phyloP scores from a whole-genome alignment of 2,888 invertebrate species.

The Orchesellides sinensis region DNA sequence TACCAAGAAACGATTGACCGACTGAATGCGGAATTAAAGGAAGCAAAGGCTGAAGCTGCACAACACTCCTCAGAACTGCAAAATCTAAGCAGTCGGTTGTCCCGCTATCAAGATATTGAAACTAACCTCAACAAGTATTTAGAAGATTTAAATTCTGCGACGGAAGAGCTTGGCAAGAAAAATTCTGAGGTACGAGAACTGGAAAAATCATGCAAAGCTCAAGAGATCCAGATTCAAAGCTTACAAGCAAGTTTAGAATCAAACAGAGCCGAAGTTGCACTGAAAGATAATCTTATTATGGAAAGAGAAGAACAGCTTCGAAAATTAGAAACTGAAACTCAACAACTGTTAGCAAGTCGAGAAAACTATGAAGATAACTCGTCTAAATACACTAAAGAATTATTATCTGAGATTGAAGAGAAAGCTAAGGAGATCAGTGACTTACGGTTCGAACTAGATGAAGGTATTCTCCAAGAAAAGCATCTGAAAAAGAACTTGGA shows the following conservation, averaged over 20 bases:
- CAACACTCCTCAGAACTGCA: background rate
- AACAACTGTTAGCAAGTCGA: background rate
- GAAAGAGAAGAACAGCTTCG: background rate
- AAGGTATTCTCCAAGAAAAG: slow-evolving; percentile 48
- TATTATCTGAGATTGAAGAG: slow-evolving; percentile 32
- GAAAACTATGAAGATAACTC: background rate
- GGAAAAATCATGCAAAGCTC: slow-evolving; percentile 32
- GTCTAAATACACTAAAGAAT: background rate
- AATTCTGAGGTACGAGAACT: slow-evolving; percentile 21
- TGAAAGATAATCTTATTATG: slow-evolving; percentile 10
- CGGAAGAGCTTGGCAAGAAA: slow-evolving; percentile 48
- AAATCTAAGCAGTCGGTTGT: background rate
- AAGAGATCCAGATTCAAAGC: slow-evolving; percentile 26
- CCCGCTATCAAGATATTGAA: slow-evolving; percentile 19
- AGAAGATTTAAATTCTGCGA: slow-evolving; percentile 45
- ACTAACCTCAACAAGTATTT: slow-evolving; percentile 26
- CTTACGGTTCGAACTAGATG: slow-evolving; percentile 45
- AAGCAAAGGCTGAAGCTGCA: slow-evolving; percentile 12
- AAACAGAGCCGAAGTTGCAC: background rate
- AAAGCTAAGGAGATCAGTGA: slow-evolving; percentile 43
- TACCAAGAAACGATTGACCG: background rate
- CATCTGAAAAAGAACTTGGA: slow-evolving; percentile 74
- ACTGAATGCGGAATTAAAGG: slow-evolving; percentile 4
- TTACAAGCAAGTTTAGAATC: background rate
- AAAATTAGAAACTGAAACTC: background rate